Conservation (phyloP, 2,888 invertebrate species). For the Blomia tropicalis region DNA sequence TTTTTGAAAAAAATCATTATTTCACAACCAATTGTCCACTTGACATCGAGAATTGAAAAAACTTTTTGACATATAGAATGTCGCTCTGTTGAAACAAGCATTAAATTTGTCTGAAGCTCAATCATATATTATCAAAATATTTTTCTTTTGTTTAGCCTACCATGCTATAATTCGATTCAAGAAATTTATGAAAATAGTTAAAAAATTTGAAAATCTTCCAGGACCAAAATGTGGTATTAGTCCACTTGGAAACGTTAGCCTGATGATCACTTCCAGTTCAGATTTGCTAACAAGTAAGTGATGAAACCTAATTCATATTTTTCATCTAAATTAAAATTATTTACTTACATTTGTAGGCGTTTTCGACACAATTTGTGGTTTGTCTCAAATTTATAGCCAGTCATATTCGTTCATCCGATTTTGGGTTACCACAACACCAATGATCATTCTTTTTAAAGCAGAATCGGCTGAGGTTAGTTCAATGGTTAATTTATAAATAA, state of each 20-base stretch:
- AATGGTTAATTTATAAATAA: too few species aligned
- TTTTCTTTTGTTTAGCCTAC: background rate
- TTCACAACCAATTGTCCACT: too few species aligned
- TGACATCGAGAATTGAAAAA: too few species aligned
- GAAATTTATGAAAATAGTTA: background rate
- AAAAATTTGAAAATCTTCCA: background rate
- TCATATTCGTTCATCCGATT: slow-evolving; percentile 12
- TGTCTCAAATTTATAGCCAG: background rate
- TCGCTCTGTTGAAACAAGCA: background rate
- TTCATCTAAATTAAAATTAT: background rate
- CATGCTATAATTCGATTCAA: background rate
- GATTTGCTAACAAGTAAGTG: background rate
- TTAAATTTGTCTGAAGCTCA: background rate
- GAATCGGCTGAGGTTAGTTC: slow-evolving; percentile 3
- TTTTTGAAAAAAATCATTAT: too few species aligned
- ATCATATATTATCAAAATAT: background rate
- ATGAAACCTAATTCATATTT: too few species aligned
- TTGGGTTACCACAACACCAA: slow-evolving; percentile 23
- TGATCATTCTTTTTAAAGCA: slow-evolving; percentile 23
- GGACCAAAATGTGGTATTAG: background rate
- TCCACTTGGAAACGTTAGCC: background rate
- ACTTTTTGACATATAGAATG: too few species aligned
- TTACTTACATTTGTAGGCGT: background rate
- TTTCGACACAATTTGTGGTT: background rate
- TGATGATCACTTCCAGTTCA: background rate